Evolutionary conservation across 2,797 vertebrate genomes (phyloP).

Genomic region (Lindbergichthys nudifrons): DNA sequence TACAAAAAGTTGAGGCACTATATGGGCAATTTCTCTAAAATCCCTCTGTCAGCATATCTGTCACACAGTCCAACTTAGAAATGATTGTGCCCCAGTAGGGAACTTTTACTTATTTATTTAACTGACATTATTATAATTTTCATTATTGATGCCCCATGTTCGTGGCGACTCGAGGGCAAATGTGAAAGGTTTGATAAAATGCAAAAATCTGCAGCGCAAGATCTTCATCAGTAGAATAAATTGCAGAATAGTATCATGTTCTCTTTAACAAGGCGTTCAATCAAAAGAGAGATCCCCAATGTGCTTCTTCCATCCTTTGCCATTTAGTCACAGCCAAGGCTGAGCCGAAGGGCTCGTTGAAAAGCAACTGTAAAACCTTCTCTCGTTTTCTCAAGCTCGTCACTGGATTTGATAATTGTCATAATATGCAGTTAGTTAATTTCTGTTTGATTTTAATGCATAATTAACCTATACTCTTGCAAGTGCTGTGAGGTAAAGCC

Average conservation of each 20-base stretch:
- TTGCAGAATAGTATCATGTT: constrained; percentile 41
- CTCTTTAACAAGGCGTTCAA: constrained; percentile 45
- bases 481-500: constrained; percentile 12
- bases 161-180: constrained; percentile 48
- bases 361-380: constrained; percentile 31
- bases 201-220: constrained; percentile 32
- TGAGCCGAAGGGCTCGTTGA: constrained; percentile 35
- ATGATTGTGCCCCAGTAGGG: constrained; percentile 51
- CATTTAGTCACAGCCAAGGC: constrained; percentile 42
- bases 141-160: constrained; percentile 67
- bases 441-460: constrained; percentile 31
- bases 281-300: neutral
- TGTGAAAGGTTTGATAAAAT: constrained; percentile 51
- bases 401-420: constrained; percentile 38
- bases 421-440: constrained; percentile 23
- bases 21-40: constrained; percentile 49
- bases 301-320: constrained; percentile 39
- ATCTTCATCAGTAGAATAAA: constrained; percentile 63
- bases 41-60: constrained; percentile 66
- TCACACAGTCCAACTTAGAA: constrained; percentile 41
- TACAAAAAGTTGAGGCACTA: constrained; percentile 16
- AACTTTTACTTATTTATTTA: constrained; percentile 49
- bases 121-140: constrained; percentile 68
- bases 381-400: constrained; percentile 34
- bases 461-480: constrained; percentile 19